Base-by-base conservation (phyloP, 2,888 invertebrate genomes). In the Drosophila vallismaia region DNA sequence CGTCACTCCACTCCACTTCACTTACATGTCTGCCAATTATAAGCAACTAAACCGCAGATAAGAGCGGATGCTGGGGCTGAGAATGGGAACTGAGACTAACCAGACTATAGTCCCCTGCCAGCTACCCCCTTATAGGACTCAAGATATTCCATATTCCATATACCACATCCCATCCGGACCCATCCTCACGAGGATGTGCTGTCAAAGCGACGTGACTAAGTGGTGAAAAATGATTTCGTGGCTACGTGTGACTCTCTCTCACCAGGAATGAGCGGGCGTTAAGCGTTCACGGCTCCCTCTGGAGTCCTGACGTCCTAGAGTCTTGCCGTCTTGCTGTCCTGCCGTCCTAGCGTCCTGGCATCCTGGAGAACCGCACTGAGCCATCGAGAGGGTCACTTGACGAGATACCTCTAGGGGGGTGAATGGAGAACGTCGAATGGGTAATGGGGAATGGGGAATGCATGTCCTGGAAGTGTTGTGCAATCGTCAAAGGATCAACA, bases 151-250 rank as follows among this genome's bases (percentile, higher is more conserved):
- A 49, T 49, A 49, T 49, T 14, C 49, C 49, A 6, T 31, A 19
- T 14, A 14, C 40, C 44, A 44, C 24, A 44, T 44, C 44, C 44
- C 44, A 44, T 10, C 10, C 44, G 14, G 44, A 38, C 29, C 12
- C 44, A 46, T 49, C 67, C 67, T 67, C 48, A 55, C 46, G 24
- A 57, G 67, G 62, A 76, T 70, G 84, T 72, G 71, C 80, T 85
- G 82, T 83, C 82, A 83, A 83, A 85, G 82, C 86, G 82, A 83
- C 82, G 82, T 83, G 82, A 83, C 82, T 83, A 83, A 83, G 82
- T 83, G 82, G 82, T 83, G 82, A 83, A 83, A 83, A 83, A 83
- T 83, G 82, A 83, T 83, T 83, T 83, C 86, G 83, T 85, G 86
- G 82, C 82, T 82, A 83, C 82, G 82, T 83, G 82, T 85, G 86